These are phyloP conservation scores for Leptobrachium leishanense DNA, from an alignment of 2,113 vertebrate genomes.

Conservation along the genomic window DNA sequence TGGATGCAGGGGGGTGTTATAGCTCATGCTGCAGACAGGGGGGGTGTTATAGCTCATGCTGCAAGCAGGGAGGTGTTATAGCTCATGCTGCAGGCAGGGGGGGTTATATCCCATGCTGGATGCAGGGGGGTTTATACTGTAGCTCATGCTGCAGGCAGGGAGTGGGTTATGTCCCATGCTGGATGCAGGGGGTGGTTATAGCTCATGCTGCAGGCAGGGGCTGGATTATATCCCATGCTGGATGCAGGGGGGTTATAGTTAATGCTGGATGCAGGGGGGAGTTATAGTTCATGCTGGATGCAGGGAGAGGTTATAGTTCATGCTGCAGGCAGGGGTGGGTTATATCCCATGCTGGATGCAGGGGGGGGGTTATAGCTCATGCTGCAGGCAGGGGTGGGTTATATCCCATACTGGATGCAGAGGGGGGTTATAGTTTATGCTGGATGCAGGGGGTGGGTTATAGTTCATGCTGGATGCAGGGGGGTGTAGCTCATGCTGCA, in stretches of 20 bases:
- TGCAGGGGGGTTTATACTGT: not conserved
- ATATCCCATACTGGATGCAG: too few relatives aligned
- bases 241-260: not conserved
- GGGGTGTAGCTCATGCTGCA: too few relatives aligned
- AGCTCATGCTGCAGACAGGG: not conserved
- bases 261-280: not conserved
- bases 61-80: too few relatives aligned
- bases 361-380: not conserved
- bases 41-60: not conserved
- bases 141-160: not conserved
- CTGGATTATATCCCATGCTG: not conserved
- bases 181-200: too few relatives aligned
- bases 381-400: too few relatives aligned
- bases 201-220: too few relatives aligned
- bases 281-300: too few relatives aligned
- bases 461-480: too few relatives aligned
- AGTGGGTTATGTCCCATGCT: not conserved
- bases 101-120: not conserved
- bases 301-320: not conserved
- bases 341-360: not conserved
- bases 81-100: too few relatives aligned
- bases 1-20: not conserved
- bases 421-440: too few relatives aligned
- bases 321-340: not conserved
- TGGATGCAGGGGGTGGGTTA: too few relatives aligned